These are phyloP conservation scores for Ptilorrhoa leucosticta DNA, from an alignment of 2,113 vertebrate species.

Conservation along the genomic window DNA sequence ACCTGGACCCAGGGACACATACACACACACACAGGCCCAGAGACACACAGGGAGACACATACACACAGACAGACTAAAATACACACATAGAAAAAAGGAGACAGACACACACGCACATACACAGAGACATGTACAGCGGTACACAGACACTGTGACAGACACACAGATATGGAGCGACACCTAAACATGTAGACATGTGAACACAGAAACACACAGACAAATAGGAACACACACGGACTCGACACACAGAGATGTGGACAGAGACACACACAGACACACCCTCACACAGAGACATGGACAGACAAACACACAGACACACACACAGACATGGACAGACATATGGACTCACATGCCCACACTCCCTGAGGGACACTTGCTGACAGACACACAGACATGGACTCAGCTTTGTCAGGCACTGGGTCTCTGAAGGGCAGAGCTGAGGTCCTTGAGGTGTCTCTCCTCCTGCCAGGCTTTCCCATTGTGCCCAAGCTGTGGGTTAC, in stretches of 20 bases:
- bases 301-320: too few relatives aligned
- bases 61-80: background rate
- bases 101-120: too few relatives aligned
- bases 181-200: background rate
- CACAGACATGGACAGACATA: fast-evolving
- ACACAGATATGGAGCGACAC: too few relatives aligned
- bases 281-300: too few relatives aligned
- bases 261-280: too few relatives aligned
- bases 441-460: background rate
- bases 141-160: too few relatives aligned
- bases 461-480: background rate
- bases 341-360: background rate
- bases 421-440: background rate
- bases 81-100: background rate
- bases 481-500: fast-evolving
- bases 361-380: background rate
- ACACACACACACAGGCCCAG: background rate
- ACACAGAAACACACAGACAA: background rate
- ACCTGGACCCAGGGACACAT: background rate
- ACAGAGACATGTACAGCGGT: too few relatives aligned
- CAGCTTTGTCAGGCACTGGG: background rate
- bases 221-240: background rate
- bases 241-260: background rate
- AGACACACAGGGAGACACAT: background rate
- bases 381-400: background rate